A percentile compares a stretch with the other conserved stretches of the same genome.
Conservation (phyloP, 2,888 invertebrate species). For the Timema podura region DNA sequence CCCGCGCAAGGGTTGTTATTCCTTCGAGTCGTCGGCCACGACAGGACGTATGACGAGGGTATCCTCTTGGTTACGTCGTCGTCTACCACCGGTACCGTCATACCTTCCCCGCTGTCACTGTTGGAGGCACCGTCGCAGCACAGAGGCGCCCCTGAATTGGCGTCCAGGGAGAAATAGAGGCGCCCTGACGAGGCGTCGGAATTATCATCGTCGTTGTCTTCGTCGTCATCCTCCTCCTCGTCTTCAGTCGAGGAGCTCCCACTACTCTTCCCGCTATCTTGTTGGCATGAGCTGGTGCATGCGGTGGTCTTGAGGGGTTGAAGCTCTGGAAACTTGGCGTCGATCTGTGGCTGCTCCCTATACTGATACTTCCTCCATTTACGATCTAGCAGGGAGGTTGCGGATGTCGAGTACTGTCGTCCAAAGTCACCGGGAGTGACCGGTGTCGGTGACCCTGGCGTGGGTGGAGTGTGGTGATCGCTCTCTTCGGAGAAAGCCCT, state of each 20-base stretch:
- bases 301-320: not conserved
- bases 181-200: constrained; percentile 42
- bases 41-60: constrained; percentile 42
- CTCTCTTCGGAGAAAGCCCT: constrained; percentile 70
- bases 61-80: constrained; percentile 11
- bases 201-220: constrained; percentile 1
- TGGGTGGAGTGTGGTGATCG: constrained; percentile 51
- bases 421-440: constrained; percentile 37
- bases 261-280: not conserved
- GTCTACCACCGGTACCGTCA: too few species aligned
- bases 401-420: constrained; percentile 45
- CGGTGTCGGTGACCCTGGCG: constrained; percentile 42
- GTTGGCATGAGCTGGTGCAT: not conserved
- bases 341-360: not conserved
- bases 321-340: not conserved
- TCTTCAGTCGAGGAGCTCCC: constrained; percentile 47
- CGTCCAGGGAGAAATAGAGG: constrained; percentile 45
- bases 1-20: constrained; percentile 30
- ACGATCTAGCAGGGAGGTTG: constrained; percentile 43
- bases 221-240: constrained; percentile 22
- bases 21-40: constrained; percentile 50
- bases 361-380: constrained; percentile 41
- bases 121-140: constrained; percentile 18
- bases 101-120: constrained; percentile 14
- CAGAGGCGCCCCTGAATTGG: constrained; percentile 26